phyloP scores from a whole-genome alignment of 2,797 vertebrate species.

The Melanotaenia parkinsoni region DNA sequence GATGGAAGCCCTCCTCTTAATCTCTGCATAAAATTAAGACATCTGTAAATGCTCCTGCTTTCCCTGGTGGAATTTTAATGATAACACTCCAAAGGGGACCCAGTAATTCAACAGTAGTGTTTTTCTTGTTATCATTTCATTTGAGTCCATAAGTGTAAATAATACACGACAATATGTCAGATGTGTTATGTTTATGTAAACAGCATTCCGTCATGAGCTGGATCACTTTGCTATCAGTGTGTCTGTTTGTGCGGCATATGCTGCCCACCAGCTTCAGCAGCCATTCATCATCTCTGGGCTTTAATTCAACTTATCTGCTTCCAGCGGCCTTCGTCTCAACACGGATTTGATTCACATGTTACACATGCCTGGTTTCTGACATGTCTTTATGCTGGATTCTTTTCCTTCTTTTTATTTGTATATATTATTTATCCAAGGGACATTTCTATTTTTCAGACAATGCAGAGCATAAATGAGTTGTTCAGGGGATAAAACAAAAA shows the following conservation, averaged over 20 bases:
- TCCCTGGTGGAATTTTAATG: constrained; percentile 10
- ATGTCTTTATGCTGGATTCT: constrained; percentile 12
- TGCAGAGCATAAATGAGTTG: background rate
- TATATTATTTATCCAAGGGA: constrained; percentile 18
- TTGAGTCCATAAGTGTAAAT: background rate
- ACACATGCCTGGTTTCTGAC: constrained; percentile 20
- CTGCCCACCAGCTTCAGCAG: background rate
- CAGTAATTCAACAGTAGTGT: background rate
- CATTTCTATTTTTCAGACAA: background rate
- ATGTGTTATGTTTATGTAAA: constrained; percentile 4
- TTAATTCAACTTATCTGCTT: constrained; percentile 42
- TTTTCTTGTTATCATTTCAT: background rate
- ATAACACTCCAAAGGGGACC: background rate
- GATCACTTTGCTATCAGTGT: background rate
- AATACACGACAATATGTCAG: background rate
- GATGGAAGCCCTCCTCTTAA: constrained; percentile 20
- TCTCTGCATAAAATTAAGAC: constrained; percentile 13
- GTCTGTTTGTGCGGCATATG: background rate
- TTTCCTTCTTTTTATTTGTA: background rate
- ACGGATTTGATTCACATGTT: constrained; percentile 38
- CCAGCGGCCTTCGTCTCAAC: constrained; percentile 32
- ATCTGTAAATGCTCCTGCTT: constrained; percentile 8
- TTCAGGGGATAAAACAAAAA: background rate
- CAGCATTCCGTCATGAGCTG: background rate
- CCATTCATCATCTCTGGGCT: constrained; percentile 11